Percentiles rank a stretch among this genome's conserved stretches.
Conservation (phyloP, 2,888 invertebrate genomes). For the Chydorus sphaericus region DNA sequence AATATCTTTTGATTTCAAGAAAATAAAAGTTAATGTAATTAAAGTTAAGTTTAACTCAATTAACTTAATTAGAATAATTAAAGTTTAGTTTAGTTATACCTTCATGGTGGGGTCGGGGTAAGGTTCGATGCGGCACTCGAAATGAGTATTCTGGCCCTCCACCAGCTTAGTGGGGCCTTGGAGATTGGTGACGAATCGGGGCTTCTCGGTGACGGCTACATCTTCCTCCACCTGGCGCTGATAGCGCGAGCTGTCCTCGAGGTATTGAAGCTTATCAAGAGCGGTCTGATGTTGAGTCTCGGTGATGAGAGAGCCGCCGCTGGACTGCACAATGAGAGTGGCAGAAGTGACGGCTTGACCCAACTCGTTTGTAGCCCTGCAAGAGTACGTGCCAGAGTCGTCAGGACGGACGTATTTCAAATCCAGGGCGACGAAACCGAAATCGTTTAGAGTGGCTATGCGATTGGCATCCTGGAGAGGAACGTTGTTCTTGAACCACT, state of each 20-base stretch:
- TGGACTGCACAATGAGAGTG: constrained; percentile 72
- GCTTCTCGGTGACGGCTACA: constrained; percentile 67
- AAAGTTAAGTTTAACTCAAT: not conserved
- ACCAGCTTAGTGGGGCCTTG: constrained; percentile 70
- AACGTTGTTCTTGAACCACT: constrained; percentile 85
- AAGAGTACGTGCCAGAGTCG: constrained; percentile 92
- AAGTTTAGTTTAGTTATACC: constrained; percentile 14
- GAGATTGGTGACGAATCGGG: constrained; percentile 68
- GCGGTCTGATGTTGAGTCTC: constrained; percentile 82
- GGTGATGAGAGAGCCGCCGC: constrained; percentile 48
- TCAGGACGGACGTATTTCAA: constrained; percentile 90
- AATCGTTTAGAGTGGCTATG: constrained; percentile 88
- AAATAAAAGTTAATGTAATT: not conserved
- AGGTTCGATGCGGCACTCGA: constrained; percentile 83
- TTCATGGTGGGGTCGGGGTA: constrained; percentile 77
- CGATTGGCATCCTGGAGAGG: constrained; percentile 75
- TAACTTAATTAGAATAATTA: not conserved
- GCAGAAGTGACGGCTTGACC: constrained; percentile 93
- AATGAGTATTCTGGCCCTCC: constrained; percentile 81
- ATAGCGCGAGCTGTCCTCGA: constrained; percentile 67
- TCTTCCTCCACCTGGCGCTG: constrained; percentile 60
- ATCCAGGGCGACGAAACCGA: constrained; percentile 89
- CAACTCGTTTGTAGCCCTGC: constrained; percentile 72
- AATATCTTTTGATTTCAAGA: not conserved
- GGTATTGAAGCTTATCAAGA: constrained; percentile 65